Evolutionary conservation across 2,888 invertebrate species (phyloP), one percentile per base, ranked within the genome.

Genomic region (Abrostola tripartita): DNA sequence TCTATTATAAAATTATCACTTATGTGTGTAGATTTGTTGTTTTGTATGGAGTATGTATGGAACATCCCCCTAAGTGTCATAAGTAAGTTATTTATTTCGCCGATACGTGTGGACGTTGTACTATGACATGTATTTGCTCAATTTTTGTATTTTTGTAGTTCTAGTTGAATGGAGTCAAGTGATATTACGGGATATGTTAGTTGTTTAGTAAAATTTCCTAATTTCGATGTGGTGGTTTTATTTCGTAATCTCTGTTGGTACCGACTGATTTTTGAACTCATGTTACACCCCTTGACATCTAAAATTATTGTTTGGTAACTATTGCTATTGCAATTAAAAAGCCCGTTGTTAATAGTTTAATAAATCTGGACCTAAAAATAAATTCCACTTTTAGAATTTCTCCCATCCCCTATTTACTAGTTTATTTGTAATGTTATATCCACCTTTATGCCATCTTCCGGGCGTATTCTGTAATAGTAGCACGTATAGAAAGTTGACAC

Each of bases 171-270:
- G 91, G 92, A 94, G 94, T 93, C 94, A 94, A 92, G 94, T 94
- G 94, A 94, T 94, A 94, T 92, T 93, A 93, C 85, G 94, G 94
- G 93, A 94, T 94, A 93, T 94, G 91, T 91, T 92, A 92, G 90
- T 81, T 85, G 82, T 87, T 81, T 92, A 92, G 88, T 90, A 91
- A 85, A 85, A 84, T 90, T 91, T 91, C 88, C 87, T 89, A 88
- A 85, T 82, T 77, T 74, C 71, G 79, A 61, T 65, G 49, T 50
- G 73, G 9, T 71, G 47, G 82, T 81, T 77, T 70, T 71, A 74
- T 78, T 79, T 55, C 14, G 7, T 14, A n/a, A n/a, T 24, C 24
- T 24, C 24, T 24, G 24, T 24, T 24, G 4, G 24, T 24, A 24
- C 24, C 24, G 24, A 24, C 24, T 24, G 24, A 24, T 24, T 24